A percentile compares a stretch with the other conserved stretches of the same genome.
These are phyloP conservation scores for Aricia agestis DNA, from an alignment of 1,140 invertebrate species.

Conservation along the genomic window DNA sequence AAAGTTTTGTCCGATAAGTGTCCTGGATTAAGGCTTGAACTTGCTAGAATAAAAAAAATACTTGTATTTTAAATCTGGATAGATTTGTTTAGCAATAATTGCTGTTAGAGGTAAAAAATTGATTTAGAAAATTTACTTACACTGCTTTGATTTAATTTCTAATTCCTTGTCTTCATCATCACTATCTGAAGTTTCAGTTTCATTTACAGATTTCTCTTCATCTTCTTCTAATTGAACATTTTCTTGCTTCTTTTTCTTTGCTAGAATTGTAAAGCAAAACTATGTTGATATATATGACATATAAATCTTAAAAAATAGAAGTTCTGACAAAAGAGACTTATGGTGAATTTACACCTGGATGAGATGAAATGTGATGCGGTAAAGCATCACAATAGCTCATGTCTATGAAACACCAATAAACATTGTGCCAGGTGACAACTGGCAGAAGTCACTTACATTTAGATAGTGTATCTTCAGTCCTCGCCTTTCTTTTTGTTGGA, in stretches of 20 bases:
- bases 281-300: neutral
- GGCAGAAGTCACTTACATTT: neutral
- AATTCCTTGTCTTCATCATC: neutral
- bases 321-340: too few relatives aligned
- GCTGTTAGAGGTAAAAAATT: neutral
- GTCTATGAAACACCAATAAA: too few relatives aligned
- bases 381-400: neutral
- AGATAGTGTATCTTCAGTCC: neutral
- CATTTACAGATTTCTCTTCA: neutral
- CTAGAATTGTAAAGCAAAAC: neutral
- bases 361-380: neutral
- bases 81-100: neutral
- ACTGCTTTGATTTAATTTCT: neutral
- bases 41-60: constrained; percentile 3
- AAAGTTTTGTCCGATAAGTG: constrained; percentile 6
- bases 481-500: neutral
- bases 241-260: neutral
- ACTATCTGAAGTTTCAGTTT: neutral
- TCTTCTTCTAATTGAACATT: neutral
- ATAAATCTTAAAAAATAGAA: neutral
- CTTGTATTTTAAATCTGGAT: neutral
- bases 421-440: too few relatives aligned
- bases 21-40: constrained; percentile 1
- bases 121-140: neutral
- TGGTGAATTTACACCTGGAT: too few relatives aligned